Conservation (phyloP, 1,140 invertebrate species). For the Colletes gigas region DNA sequence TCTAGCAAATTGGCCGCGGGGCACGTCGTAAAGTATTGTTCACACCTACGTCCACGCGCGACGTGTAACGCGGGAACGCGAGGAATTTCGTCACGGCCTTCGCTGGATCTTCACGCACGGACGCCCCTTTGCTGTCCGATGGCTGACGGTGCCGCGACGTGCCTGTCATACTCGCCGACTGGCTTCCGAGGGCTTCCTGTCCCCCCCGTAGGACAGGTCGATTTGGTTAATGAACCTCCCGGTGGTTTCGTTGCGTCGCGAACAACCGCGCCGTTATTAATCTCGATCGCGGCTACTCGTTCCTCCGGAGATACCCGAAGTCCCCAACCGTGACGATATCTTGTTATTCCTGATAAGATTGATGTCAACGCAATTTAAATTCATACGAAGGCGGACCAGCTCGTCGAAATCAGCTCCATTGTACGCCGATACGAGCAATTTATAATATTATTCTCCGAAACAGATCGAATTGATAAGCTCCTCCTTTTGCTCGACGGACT, state of each 20-base stretch:
- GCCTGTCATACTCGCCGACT: conserved; percentile 1
- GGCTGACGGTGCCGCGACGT: not conserved
- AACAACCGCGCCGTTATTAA: not conserved
- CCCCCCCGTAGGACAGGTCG: not conserved
- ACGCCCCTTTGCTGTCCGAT: conserved; percentile 3
- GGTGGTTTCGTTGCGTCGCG: not conserved
- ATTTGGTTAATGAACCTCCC: not conserved
- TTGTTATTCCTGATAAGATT: too few species aligned
- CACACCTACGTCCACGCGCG: conserved; percentile 63
- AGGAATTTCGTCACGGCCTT: conserved; percentile 68
- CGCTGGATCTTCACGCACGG: conserved; percentile 42
- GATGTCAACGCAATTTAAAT: too few species aligned
- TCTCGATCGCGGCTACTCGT: not conserved
- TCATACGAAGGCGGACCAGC: too few species aligned
- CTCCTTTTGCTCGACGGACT: too few species aligned
- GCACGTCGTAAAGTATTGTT: conserved; percentile 62
- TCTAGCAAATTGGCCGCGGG: conserved; percentile 71
- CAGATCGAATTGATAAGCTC: too few species aligned
- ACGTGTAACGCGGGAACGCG: conserved; percentile 38
- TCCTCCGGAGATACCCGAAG: not conserved
- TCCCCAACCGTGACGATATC: too few species aligned
- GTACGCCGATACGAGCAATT: too few species aligned
- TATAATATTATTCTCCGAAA: too few species aligned
- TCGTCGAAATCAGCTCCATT: too few species aligned
- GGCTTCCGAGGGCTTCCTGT: not conserved